These are phyloP conservation scores for Oncorhynchus mykiss DNA, from an alignment of 2,113 vertebrate genomes.

Conservation along the genomic window DNA sequence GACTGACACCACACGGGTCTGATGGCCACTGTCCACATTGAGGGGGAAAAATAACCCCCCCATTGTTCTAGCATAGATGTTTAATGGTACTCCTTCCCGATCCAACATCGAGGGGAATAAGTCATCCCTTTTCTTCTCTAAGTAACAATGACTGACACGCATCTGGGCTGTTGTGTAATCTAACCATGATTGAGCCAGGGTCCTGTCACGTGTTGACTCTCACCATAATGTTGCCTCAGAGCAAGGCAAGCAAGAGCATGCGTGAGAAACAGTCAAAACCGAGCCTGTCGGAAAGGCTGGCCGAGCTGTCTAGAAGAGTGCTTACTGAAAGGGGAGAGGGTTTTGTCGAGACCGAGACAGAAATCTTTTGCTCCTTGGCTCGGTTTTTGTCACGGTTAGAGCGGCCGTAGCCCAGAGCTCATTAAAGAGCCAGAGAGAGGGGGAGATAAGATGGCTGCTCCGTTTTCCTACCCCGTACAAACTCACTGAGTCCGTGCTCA, in stretches of 20 bases:
- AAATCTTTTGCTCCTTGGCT: slow-evolving; percentile 51
- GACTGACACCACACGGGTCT: background rate
- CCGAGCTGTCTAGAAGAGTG: slow-evolving; percentile 11
- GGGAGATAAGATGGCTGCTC: slow-evolving; percentile 18
- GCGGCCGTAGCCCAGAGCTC: slow-evolving; percentile 34
- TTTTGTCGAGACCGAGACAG: slow-evolving; percentile 60
- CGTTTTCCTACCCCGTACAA: background rate
- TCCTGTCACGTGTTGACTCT: slow-evolving; percentile 39
- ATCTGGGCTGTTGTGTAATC: slow-evolving; percentile 17
- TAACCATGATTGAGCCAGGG: slow-evolving; percentile 45
- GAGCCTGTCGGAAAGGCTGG: too few species aligned
- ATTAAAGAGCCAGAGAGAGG: slow-evolving; percentile 50
- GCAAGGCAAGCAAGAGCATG: background rate
- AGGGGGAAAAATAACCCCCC: background rate
- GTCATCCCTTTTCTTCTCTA: slow-evolving; percentile 19
- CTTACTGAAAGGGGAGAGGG: slow-evolving; percentile 54
- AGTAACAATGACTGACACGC: slow-evolving; percentile 59
- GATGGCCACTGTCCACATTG: background rate
- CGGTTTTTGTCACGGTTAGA: slow-evolving; percentile 54
- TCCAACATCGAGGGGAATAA: background rate
- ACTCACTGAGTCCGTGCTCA: slow-evolving; percentile 31
- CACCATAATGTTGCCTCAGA: slow-evolving; percentile 28
- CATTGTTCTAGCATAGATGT: background rate
- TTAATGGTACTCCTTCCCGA: background rate
- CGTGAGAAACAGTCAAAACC: too few species aligned